Evolutionary conservation across 2,888 invertebrate species (phyloP), one percentile per base, ranked within the genome.

Genomic region (Hirtodrosophila duncani): DNA sequence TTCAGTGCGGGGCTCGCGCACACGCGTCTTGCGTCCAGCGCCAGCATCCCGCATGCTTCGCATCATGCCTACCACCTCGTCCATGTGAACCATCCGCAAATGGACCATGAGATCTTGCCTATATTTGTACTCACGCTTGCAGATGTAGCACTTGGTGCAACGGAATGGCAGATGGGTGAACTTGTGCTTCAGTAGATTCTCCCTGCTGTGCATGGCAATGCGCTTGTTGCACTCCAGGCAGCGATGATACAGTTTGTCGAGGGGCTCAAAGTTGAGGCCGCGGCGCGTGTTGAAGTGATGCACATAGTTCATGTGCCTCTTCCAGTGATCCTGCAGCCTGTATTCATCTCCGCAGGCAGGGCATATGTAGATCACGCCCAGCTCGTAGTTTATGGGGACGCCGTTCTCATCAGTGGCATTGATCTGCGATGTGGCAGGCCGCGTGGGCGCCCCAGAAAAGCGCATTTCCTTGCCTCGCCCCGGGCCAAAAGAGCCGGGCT

Each of bases 181-280:
- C 63, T 84, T 84, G 48, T 84, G 84, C 51, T 84, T 84, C 1
- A 84, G 45, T 13, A 84, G 65, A 57, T 84, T 84, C 38, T 84
- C 84, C 29, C 84, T 75, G 13, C 83, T 83, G 34, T 84, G 84
- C 84, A 84, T 84, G 0, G 84, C 84, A 11, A 84, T 84, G 3
- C 82, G 80, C 49, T 83, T 84, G 23, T 81, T 71, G 44, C 84
- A 84, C 45, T 84, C 84, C 41, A 79, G 53, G 30, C 84, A 84
- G 16, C 78, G 71, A 52, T 84, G 84, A 34, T 84, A 84, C 0
- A 84, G 59, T 53, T 84, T 84, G 44, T 84, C 84, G 6, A 84
- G 60, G 30, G 70, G 79, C 17, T 81, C 66, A 45, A 84, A 84
- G 48, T 84, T 84, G 3, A 84, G 63, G 5, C 84, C 84, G 0